Evolutionary conservation across 2,113 vertebrate genomes (phyloP), one percentile per base, ranked within the genome.

Genomic region (Otus sunia): DNA sequence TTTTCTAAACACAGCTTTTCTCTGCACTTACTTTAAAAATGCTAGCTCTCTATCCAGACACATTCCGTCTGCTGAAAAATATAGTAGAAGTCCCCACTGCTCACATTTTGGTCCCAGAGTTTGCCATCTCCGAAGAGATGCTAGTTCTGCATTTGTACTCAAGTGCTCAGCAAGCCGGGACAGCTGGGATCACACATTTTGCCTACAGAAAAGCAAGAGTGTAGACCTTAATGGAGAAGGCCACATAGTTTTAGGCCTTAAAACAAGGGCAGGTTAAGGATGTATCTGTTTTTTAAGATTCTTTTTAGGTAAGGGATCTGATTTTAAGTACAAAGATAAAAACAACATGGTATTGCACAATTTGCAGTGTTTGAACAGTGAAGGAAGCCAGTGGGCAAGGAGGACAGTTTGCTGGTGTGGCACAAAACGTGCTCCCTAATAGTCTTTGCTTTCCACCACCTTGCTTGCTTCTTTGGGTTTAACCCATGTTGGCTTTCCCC

Each of bases 91-190:
- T 58, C 34, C 17, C 29, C n/a, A 17, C 43, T 32, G 43, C 69
- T 84, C 12, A 16, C 0, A 0, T 74, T 68, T 67, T 1, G 0
- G n/a, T 49, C 52, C 21, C 19, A 23, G 64, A 34, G 34, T 58
- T 52, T 63, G 39, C 2, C 0, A 2, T 74, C 62, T 64, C 43
- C 0, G 1, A 47, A 69, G 68, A 27, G 43, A 29, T 41, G 49
- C 29, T 86, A 15, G 10, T 69, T 75, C 29, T 58, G 18, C 3
- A 0, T 81, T 53, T 52, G 25, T 32, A 19, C 27, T 68, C 56
- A 12, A n/a, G 56, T 2, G 7, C 21, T 76, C 15, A 20, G 63
- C 63, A 66, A 71, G 52, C 16, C 19, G n/a, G 58, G n/a, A 43
- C 18, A 47, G 52, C 34, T 58, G 22, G 26, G 58, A 37, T 64